Evolutionary conservation across 2,797 vertebrate genomes (phyloP).

Genomic region (Synaphobranchus kaupii): DNA sequence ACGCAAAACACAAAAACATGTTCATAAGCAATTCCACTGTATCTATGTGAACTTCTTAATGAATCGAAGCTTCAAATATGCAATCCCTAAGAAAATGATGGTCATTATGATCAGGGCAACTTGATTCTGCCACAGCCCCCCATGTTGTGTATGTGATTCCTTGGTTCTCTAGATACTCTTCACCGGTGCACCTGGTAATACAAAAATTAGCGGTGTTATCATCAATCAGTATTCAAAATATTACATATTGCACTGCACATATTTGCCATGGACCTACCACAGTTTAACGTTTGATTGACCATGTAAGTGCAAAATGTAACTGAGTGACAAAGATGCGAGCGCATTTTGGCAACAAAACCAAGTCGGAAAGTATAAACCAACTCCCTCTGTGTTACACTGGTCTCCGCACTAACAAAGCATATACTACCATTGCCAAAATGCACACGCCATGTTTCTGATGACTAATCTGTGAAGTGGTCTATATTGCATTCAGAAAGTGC

Average conservation of each 20-base stretch:
- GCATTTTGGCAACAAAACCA: too few species aligned
- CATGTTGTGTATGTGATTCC: slow-evolving; percentile 77
- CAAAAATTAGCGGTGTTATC: neutral
- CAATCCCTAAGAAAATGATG: slow-evolving; percentile 77
- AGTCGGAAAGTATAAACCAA: too few species aligned
- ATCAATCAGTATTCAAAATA: neutral
- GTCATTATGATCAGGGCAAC: slow-evolving; percentile 80
- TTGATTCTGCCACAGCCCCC: slow-evolving; percentile 90
- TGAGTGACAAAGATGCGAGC: too few species aligned
- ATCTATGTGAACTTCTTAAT: slow-evolving; percentile 87
- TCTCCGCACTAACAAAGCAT: too few species aligned
- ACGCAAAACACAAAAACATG: neutral
- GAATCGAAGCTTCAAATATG: slow-evolving; percentile 83
- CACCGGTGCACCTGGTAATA: slow-evolving; percentile 70
- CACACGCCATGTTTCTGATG: too few species aligned
- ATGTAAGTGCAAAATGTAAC: neutral
- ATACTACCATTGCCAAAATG: too few species aligned
- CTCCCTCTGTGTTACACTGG: too few species aligned
- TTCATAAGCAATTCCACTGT: neutral
- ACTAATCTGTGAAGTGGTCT: too few species aligned
- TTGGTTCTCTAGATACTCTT: slow-evolving; percentile 70
- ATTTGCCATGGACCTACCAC: neutral
- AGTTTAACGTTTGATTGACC: neutral
- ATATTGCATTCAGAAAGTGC: neutral
- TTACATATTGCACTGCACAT: neutral